Conservation (phyloP, 1,140 invertebrate genomes). For the fruit fly (Drosophila melanogaster) region DNA sequence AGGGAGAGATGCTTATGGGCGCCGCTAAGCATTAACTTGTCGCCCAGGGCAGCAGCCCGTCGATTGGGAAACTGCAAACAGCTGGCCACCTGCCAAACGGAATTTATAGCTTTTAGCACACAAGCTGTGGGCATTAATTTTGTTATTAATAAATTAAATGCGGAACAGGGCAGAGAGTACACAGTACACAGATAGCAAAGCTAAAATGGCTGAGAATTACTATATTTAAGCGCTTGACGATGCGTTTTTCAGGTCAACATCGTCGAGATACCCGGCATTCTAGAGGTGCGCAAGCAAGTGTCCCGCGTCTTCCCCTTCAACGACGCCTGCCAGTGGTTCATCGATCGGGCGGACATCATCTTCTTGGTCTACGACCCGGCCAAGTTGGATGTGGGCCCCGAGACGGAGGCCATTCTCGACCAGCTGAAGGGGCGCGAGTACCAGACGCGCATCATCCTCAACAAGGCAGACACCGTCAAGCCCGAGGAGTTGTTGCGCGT, state of each 20-base stretch:
- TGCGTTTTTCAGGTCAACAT: slow-evolving; percentile 92
- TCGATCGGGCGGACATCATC: slow-evolving; percentile 97
- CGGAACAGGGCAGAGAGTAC: slow-evolving; percentile 22
- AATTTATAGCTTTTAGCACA: slow-evolving; percentile 67
- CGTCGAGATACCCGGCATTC: slow-evolving; percentile 97
- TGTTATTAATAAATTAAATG: slow-evolving; percentile 75
- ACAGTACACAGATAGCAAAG: slow-evolving; percentile 7
- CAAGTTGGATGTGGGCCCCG: slow-evolving; percentile 96
- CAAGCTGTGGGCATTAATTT: slow-evolving; percentile 57
- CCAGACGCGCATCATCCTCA: slow-evolving; percentile 95
- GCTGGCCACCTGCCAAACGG: slow-evolving; percentile 66
- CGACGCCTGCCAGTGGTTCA: slow-evolving; percentile 98
- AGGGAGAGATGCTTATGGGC: not conserved
- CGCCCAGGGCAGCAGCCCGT: slow-evolving; percentile 62
- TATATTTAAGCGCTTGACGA: slow-evolving; percentile 55
- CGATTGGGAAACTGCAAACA: slow-evolving; percentile 67
- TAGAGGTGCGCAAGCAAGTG: slow-evolving; percentile 96
- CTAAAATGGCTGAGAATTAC: slow-evolving; percentile 36
- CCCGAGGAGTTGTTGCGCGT: slow-evolving; percentile 96
- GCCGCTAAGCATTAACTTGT: slow-evolving; percentile 67
- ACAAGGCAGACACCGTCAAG: slow-evolving; percentile 97
- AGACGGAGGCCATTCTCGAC: slow-evolving; percentile 96
- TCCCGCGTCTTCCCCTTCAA: slow-evolving; percentile 97
- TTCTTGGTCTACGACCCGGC: slow-evolving; percentile 97
- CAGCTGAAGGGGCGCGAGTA: slow-evolving; percentile 96